Percentiles rank a stretch among this genome's conserved stretches.
Evolutionary conservation across 2,888 invertebrate genomes (phyloP).

Genomic region (Mythimna pallens): DNA sequence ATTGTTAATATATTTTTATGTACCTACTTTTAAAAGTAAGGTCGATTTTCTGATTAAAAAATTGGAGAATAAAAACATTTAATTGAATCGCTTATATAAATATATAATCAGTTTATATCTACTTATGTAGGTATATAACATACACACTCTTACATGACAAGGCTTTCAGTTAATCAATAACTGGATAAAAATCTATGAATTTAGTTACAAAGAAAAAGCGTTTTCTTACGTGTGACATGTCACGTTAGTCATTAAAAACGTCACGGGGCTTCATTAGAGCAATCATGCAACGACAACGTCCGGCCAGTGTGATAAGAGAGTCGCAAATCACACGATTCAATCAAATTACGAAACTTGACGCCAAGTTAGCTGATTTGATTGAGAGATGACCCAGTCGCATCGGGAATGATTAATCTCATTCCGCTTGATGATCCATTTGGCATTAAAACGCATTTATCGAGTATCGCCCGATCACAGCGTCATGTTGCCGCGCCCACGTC

Average conservation of each 20-base stretch:
- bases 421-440: constrained; percentile 30
- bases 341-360: constrained; percentile 22
- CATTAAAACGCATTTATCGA: constrained; percentile 33
- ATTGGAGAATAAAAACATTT: neutral
- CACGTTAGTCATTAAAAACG: constrained; percentile 25
- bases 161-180: constrained; percentile 26
- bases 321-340: constrained; percentile 3
- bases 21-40: constrained; percentile 18
- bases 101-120: neutral
- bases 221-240: constrained; percentile 12
- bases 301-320: neutral
- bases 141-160: constrained; percentile 5
- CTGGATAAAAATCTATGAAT: constrained; percentile 15
- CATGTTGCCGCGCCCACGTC: constrained; percentile 39
- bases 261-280: constrained; percentile 3
- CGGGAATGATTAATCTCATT: constrained; percentile 34
- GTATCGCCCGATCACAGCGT: constrained; percentile 32
- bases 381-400: constrained; percentile 34
- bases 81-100: neutral
- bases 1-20: constrained; percentile 20
- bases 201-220: constrained; percentile 8
- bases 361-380: constrained; percentile 32
- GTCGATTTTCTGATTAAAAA: neutral
- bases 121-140: too few species aligned
- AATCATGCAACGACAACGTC: neutral